Percentiles rank a stretch among this genome's conserved stretches.
phyloP scores from a whole-genome alignment of 1,140 invertebrate species.

The Drosophila carrolli region DNA sequence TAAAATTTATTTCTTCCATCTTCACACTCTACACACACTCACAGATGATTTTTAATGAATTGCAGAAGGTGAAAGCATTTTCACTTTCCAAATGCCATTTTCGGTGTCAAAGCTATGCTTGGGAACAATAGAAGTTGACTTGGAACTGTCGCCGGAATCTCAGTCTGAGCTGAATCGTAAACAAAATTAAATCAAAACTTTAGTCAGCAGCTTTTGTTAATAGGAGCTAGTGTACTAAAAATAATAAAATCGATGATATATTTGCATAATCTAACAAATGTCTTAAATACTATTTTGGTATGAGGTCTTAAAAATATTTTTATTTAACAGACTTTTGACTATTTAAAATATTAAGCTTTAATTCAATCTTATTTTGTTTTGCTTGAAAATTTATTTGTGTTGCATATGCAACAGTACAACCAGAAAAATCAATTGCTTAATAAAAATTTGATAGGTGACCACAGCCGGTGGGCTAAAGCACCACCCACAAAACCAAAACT shows the following conservation, averaged over 20 bases:
- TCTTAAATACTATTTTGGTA: too few relatives aligned
- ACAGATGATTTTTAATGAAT: slow-evolving; percentile 52
- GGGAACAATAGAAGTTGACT: slow-evolving; percentile 69
- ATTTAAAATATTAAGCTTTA: too few relatives aligned
- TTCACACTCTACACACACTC: slow-evolving; percentile 22
- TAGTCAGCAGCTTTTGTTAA: neutral
- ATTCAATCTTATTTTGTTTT: neutral
- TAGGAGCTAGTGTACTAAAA: neutral
- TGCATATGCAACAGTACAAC: too few relatives aligned
- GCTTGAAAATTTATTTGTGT: too few relatives aligned
- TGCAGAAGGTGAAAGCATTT: slow-evolving; percentile 82
- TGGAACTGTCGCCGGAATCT: slow-evolving; percentile 40
- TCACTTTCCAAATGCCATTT: slow-evolving; percentile 81
- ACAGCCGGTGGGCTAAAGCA: neutral
- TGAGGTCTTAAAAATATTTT: too few relatives aligned
- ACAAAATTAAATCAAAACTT: slow-evolving; percentile 3
- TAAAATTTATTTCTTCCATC: slow-evolving; percentile 45
- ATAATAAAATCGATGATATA: too few relatives aligned
- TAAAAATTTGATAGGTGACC: slow-evolving; percentile 3
- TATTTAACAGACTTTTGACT: too few relatives aligned
- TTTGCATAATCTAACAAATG: too few relatives aligned
- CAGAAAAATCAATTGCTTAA: slow-evolving; percentile 12
- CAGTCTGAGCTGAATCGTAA: slow-evolving; percentile 7
- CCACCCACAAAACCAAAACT: slow-evolving; percentile 17
- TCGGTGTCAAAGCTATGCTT: slow-evolving; percentile 72